phyloP scores from a whole-genome alignment of 2,797 vertebrate species.

The Sebastes trivittatus region DNA sequence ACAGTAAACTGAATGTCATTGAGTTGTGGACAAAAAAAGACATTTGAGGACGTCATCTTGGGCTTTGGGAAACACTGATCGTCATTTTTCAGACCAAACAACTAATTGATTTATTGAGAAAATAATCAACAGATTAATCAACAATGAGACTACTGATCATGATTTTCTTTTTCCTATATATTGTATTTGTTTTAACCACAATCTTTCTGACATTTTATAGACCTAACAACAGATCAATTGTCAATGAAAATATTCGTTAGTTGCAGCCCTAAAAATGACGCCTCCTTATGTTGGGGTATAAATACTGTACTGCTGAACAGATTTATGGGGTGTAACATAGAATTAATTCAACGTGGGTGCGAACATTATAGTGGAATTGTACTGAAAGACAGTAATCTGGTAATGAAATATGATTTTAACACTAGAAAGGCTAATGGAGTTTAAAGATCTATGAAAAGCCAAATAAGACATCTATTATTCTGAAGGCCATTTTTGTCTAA shows the following conservation, averaged over 20 bases:
- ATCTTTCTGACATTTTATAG: too few relatives aligned
- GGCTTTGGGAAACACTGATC: too few relatives aligned
- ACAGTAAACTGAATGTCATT: accelerated
- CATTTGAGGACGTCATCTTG: too few relatives aligned
- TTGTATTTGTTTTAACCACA: background rate
- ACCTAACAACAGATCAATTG: too few relatives aligned
- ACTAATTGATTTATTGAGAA: too few relatives aligned
- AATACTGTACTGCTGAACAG: background rate
- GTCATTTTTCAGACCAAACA: too few relatives aligned
- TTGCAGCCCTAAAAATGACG: background rate
- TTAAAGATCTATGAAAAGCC: conserved; percentile 13
- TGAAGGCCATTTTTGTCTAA: background rate
- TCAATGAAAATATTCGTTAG: too few relatives aligned
- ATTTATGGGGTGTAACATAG: conserved; percentile 17
- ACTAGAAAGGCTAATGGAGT: conserved; percentile 17
- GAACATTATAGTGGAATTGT: background rate
- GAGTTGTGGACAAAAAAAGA: too few relatives aligned
- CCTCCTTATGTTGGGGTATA: background rate
- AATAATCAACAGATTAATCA: too few relatives aligned
- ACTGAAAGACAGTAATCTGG: conserved; percentile 5
- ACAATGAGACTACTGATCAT: background rate
- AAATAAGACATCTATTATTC: background rate
- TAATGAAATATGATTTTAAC: conserved; percentile 16
- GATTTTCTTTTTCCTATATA: background rate
- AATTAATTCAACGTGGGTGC: background rate